Conservation (phyloP, 2,113 vertebrate genomes). For the Ramphastos sulfuratus region DNA sequence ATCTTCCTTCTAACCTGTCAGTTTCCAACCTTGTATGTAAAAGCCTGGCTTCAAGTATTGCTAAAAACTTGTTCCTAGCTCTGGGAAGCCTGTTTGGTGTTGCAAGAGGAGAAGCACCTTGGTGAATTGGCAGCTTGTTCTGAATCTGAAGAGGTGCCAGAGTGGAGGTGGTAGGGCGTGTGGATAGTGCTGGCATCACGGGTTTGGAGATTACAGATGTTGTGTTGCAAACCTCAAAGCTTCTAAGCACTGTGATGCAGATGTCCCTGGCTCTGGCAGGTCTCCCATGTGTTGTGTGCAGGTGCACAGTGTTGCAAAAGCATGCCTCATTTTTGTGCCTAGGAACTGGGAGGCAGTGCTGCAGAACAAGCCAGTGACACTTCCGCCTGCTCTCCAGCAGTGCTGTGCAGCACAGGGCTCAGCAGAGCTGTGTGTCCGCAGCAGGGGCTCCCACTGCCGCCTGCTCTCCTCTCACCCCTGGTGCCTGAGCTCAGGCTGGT, state of each 20-base stretch:
- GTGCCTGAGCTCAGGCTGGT: not conserved
- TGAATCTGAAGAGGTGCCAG: not conserved
- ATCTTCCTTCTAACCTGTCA: not conserved
- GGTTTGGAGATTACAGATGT: not conserved
- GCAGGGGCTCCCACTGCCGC: not conserved
- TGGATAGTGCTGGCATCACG: not conserved
- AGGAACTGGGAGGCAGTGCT: fast-evolving
- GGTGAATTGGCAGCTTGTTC: not conserved
- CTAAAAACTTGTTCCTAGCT: not conserved
- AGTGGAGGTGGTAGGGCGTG: not conserved
- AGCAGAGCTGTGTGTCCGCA: fast-evolving
- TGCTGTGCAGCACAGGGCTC: fast-evolving
- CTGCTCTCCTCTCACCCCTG: fast-evolving
- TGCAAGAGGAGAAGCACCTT: not conserved
- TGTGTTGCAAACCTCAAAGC: not conserved
- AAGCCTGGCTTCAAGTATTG: not conserved
- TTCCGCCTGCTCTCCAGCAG: not conserved
- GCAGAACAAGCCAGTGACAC: not conserved
- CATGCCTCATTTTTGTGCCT: fast-evolving
- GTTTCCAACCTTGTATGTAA: not conserved
- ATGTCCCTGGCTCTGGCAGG: not conserved
- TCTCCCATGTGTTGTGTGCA: not conserved
- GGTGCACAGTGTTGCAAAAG: not conserved
- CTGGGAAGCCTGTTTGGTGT: not conserved
- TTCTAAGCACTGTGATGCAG: not conserved